Percentiles rank a stretch among this genome's conserved stretches.
Conservation (phyloP, 2,113 vertebrate species). For the Dendropsophus ebraccatus region DNA sequence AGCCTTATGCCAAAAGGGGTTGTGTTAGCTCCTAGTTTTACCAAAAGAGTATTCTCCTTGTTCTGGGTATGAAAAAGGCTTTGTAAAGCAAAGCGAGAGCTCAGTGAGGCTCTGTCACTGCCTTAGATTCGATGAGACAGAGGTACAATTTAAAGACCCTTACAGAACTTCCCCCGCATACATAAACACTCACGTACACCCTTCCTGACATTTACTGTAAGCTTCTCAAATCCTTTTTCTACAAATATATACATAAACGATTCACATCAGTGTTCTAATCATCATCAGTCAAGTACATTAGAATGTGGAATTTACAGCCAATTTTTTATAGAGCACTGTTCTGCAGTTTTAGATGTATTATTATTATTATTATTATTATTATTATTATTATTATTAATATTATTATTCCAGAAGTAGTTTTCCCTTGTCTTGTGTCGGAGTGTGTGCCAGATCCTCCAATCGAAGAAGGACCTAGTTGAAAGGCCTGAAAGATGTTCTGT, state of each 20-base stretch:
- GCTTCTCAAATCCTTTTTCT: conserved; percentile 7
- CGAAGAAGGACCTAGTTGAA: no score
- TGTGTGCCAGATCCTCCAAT: no score
- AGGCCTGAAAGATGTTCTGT: no score
- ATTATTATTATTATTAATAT: no score
- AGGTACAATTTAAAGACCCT: conserved; percentile 41
- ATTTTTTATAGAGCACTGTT: neutral
- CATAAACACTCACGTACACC: conserved; percentile 29
- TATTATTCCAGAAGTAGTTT: no score
- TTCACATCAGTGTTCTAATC: neutral
- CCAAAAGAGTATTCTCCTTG: neutral
- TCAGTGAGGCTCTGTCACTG: conserved; percentile 51
- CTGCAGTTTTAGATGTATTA: neutral
- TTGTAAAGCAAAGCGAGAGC: conserved; percentile 31
- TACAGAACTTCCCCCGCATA: conserved; percentile 18
- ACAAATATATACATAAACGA: neutral
- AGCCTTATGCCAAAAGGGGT: neutral
- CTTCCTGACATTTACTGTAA: conserved; percentile 5
- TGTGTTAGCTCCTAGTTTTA: neutral
- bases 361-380: no score
- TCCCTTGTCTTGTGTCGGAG: no score
- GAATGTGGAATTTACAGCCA: neutral
- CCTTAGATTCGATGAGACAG: conserved; percentile 45
- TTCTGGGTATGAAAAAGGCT: neutral
- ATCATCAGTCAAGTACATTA: neutral